phyloP scores from a whole-genome alignment of 2,113 vertebrate species.

The Dissostichus mawsoni region DNA sequence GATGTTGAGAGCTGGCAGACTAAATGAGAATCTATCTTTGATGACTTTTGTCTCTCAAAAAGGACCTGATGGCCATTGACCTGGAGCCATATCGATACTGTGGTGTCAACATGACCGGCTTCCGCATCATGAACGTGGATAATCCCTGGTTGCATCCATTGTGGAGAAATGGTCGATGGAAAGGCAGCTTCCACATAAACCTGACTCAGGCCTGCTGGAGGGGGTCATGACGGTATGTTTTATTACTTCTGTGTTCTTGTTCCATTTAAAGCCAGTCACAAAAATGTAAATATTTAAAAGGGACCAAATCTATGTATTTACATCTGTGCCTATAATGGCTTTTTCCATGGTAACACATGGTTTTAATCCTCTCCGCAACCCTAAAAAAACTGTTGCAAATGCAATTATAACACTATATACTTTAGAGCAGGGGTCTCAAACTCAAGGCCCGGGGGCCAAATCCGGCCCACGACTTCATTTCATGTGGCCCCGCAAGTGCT shows the following conservation, averaged over 20 bases:
- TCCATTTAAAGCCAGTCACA: conserved; percentile 17
- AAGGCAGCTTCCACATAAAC: conserved; percentile 89
- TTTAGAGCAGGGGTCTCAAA: too few species aligned
- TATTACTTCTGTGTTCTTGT: conserved; percentile 30
- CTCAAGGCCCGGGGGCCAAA: too few species aligned
- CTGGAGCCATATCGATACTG: conserved; percentile 98
- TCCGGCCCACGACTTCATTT: too few species aligned
- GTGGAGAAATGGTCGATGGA: conserved; percentile 98
- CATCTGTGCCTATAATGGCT: not conserved
- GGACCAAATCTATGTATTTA: not conserved
- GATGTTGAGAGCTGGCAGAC: conserved; percentile 1
- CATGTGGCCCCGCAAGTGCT: too few species aligned
- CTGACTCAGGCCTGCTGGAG: conserved; percentile 92
- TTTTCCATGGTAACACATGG: not conserved
- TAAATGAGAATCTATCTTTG: conserved; percentile 36
- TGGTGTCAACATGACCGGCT: conserved; percentile 98
- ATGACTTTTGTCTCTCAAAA: conserved; percentile 60
- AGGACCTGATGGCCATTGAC: conserved; percentile 98
- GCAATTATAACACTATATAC: not conserved
- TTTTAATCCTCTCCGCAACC: not conserved
- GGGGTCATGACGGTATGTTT: conserved; percentile 97
- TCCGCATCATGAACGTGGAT: conserved; percentile 97
- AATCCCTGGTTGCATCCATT: conserved; percentile 93
- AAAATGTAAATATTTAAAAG: conserved; percentile 10
- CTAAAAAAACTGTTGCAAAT: not conserved